phyloP scores from a whole-genome alignment of 1,140 invertebrate genomes.

The Microplitis demolitor region DNA sequence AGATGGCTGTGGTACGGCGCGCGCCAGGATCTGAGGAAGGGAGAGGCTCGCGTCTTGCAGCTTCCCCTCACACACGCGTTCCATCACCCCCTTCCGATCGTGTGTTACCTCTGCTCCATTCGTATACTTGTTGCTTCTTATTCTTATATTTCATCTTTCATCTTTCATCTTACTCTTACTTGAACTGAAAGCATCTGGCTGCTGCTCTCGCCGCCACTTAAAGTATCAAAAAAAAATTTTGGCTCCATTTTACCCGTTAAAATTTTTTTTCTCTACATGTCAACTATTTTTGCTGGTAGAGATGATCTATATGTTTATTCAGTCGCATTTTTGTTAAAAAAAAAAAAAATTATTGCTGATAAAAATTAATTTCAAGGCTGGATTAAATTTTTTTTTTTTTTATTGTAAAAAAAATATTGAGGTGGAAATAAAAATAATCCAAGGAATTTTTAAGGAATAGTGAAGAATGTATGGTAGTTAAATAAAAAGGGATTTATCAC shows the following conservation, averaged over 20 bases:
- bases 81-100: conserved; percentile 28
- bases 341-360: too few relatives aligned
- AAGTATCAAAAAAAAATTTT: too few relatives aligned
- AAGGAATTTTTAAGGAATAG: not conserved
- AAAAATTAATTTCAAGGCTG: too few relatives aligned
- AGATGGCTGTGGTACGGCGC: conserved; percentile 50
- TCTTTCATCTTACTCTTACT: not conserved
- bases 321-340: too few relatives aligned
- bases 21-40: conserved; percentile 52
- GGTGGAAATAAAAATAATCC: not conserved
- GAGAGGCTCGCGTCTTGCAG: conserved; percentile 56
- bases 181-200: too few relatives aligned
- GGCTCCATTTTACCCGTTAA: too few relatives aligned
- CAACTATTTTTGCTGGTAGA: too few relatives aligned
- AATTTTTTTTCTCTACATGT: too few relatives aligned
- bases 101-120: not conserved
- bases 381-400: too few relatives aligned
- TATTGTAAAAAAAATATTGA: too few relatives aligned
- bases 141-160: conserved; percentile 15
- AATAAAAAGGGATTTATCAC: not conserved
- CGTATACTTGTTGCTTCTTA: not conserved
- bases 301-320: too few relatives aligned
- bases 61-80: conserved; percentile 37
- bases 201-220: too few relatives aligned
- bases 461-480: not conserved